Base-by-base conservation (phyloP, 2,888 invertebrate genomes). In the Himalopsyche kuldschensis region DNA sequence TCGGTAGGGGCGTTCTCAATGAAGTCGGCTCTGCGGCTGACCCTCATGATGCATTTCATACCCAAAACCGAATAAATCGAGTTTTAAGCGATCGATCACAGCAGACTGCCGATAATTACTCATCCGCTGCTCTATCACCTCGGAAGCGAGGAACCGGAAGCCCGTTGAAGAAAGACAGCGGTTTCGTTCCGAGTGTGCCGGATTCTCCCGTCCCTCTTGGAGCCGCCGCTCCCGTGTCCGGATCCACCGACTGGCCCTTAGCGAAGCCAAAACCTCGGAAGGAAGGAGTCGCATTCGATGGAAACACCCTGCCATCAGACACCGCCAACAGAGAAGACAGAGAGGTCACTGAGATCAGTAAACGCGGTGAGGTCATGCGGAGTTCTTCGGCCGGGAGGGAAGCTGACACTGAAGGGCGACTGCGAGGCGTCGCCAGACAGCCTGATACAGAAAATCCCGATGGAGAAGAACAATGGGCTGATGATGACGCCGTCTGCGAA, bases 331-430 rank as follows among this genome's bases (percentile, higher is more conserved):
- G 89, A 84, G 93, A 93, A 87, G 92, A 92, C 87, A 91, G 92
- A 87, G 93, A 93, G 88, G 91, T 93, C 86, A 88, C 91, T 84
- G 92, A 92, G 87, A 91, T 93, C 87, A 92, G 93, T 82, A 88
- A 88, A 80, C 89, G 88, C 83, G 90, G 88, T 31, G 88, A 89
- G 81, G 86, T 82, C 27, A 84, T 85, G 86, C 77, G 85, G 24
- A 84, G 82, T 20, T 47, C 82, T 11, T 82, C 82, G 20, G 75
- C 83, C 27, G 81, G 63, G 30, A 69, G 82, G 41, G 85, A 87
- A 46, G 82, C 82, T 31, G 84, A 84, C 81, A 24, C 84, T 41
- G 84, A 87, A 78, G 24, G 75, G 0, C 84, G 84, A 24, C 55
- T 79, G 11, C 80, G 78, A 20, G 75, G 82, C 10, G 79, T 41